These are phyloP conservation scores for Murina feae DNA, from an alignment of 2,113 vertebrate species.

Conservation along the genomic window DNA sequence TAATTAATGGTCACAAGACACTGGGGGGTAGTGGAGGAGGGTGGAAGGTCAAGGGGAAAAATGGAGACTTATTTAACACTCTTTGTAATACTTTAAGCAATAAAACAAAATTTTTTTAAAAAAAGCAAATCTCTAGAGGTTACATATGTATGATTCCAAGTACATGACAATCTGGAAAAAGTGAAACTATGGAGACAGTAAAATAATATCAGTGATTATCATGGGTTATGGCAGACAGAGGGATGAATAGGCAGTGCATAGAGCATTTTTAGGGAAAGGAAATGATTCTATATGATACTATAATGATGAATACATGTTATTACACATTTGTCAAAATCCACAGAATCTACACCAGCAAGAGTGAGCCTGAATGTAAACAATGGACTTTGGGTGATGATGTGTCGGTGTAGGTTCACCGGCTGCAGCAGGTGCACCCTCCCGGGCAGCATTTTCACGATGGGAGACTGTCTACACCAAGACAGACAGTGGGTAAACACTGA, in stretches of 20 bases:
- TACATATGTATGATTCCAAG: neutral
- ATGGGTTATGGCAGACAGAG: neutral
- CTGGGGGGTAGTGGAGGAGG: too few species aligned
- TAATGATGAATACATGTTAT: neutral
- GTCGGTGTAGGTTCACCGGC: too few species aligned
- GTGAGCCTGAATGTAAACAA: neutral
- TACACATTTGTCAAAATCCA: neutral
- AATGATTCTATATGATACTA: neutral
- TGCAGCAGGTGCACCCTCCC: neutral
- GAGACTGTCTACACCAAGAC: neutral
- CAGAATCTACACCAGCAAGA: neutral
- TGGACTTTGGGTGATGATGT: neutral
- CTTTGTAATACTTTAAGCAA: too few species aligned
- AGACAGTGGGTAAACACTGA: neutral
- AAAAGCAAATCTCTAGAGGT: neutral
- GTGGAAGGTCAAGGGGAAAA: too few species aligned
- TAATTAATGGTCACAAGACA: too few species aligned
- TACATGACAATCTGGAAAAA: neutral
- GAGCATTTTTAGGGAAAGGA: neutral
- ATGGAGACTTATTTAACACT: too few species aligned
- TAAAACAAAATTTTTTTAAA: too few species aligned
- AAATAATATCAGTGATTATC: neutral
- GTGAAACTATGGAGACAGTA: neutral
- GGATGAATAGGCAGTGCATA: neutral
- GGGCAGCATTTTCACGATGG: neutral